These are phyloP conservation scores for Cryptomyrus ogoouensis DNA, from an alignment of 2,113 vertebrate species.

Conservation along the genomic window DNA sequence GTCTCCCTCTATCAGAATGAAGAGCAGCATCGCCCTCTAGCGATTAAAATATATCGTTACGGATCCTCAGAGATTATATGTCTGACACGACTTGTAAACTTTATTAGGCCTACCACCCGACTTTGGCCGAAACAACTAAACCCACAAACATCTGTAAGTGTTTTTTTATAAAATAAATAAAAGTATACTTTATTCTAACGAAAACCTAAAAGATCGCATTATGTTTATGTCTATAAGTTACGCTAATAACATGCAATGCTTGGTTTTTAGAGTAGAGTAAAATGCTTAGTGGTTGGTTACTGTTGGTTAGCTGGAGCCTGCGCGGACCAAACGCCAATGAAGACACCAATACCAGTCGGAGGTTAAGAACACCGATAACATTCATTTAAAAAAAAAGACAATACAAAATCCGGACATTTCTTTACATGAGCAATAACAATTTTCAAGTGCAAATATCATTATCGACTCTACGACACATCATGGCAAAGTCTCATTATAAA, in stretches of 20 bases:
- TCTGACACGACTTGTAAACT: background rate
- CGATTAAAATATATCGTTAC: background rate
- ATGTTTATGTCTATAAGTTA: background rate
- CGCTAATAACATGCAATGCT: background rate
- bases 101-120: background rate
- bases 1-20: background rate
- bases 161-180: background rate
- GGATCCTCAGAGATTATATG: background rate
- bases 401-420: slow-evolving; percentile 97
- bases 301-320: background rate
- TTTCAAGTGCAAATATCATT: slow-evolving; percentile 98
- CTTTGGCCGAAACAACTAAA: background rate
- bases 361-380: slow-evolving; percentile 67
- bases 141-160: background rate
- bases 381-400: slow-evolving; percentile 88
- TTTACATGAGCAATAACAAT: slow-evolving; percentile 93
- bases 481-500: slow-evolving; percentile 60
- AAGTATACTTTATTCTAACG: background rate
- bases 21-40: background rate
- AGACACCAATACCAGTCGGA: slow-evolving; percentile 54
- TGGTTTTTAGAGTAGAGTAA: background rate
- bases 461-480: slow-evolving; percentile 77
- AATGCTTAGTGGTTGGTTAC: background rate
- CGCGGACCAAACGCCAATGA: slow-evolving; percentile 27
- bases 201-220: background rate